Percentiles rank a stretch among this genome's conserved stretches.
Evolutionary conservation across 2,797 vertebrate genomes (phyloP).

Genomic region (Lates japonicus): DNA sequence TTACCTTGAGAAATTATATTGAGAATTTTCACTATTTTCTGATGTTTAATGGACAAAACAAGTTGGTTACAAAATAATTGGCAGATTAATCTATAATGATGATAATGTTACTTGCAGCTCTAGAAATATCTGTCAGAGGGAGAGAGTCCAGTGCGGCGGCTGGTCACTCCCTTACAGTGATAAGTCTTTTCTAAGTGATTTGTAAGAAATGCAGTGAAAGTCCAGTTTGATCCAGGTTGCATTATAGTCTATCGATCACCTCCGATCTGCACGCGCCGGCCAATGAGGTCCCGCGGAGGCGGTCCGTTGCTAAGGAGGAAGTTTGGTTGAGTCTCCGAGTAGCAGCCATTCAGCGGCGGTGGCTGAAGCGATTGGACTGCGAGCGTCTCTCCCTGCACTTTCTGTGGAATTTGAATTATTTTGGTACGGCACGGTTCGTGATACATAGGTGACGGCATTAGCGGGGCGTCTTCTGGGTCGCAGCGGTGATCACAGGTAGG

Average conservation of each 20-base stretch:
- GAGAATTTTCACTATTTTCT: background rate
- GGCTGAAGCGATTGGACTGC: slow-evolving; percentile 76
- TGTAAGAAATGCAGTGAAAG: background rate
- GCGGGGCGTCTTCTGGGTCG: slow-evolving; percentile 65
- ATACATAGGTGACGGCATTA: slow-evolving; percentile 55
- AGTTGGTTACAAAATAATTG: background rate
- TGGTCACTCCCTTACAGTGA: background rate
- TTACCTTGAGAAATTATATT: no score
- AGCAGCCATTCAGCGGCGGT: slow-evolving; percentile 81
- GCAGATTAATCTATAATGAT: background rate
- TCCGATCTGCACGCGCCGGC: slow-evolving; percentile 29
- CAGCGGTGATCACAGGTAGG: slow-evolving; percentile 78
- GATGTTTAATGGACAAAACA: background rate
- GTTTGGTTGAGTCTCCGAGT: slow-evolving; percentile 78
- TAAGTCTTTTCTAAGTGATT: background rate
- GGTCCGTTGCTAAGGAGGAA: slow-evolving; percentile 87
- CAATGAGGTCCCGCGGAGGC: slow-evolving; percentile 73
- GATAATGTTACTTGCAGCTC: background rate
- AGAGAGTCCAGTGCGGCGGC: background rate
- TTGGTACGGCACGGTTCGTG: slow-evolving; percentile 55
- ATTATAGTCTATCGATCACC: slow-evolving; percentile 61
- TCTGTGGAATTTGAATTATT: slow-evolving; percentile 83
- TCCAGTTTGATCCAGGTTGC: slow-evolving; percentile 11
- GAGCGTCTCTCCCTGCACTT: slow-evolving; percentile 63
- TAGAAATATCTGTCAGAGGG: background rate